Evolutionary conservation across 2,888 invertebrate genomes (phyloP).

Genomic region (Idaea aversata): DNA sequence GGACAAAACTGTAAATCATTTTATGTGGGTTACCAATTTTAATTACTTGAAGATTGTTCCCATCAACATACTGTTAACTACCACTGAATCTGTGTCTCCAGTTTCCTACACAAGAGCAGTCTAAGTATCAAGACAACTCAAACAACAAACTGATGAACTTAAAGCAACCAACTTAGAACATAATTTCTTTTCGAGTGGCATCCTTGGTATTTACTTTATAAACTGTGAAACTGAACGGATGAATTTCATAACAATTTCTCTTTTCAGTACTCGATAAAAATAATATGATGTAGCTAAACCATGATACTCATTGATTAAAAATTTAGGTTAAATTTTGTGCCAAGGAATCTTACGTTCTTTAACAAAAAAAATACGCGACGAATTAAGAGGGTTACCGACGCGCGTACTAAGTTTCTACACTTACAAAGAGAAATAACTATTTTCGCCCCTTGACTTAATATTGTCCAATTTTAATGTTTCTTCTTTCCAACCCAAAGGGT

Average conservation of each 20-base stretch:
- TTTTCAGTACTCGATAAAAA: background rate
- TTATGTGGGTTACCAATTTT: too few species aligned
- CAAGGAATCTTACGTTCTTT: too few species aligned
- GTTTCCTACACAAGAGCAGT: background rate
- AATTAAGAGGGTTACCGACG: too few species aligned
- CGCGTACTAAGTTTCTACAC: too few species aligned
- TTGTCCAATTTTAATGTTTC: too few species aligned
- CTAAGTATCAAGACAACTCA: constrained; percentile 41
- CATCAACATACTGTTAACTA: background rate
- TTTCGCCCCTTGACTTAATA: too few species aligned
- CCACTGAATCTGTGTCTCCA: background rate
- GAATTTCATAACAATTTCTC: background rate
- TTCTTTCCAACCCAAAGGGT: too few species aligned
- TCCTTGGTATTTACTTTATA: constrained; percentile 33
- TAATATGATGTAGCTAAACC: background rate
- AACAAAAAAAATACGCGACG: too few species aligned
- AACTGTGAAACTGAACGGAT: constrained; percentile 24
- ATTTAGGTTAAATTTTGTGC: too few species aligned
- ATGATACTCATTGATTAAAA: too few species aligned
- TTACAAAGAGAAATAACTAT: too few species aligned
- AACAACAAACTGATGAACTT: constrained; percentile 59
- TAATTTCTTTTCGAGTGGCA: constrained; percentile 61
- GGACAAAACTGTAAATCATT: too few species aligned
- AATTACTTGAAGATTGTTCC: background rate
- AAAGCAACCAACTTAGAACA: constrained; percentile 61